These are phyloP conservation scores for Lacerta agilis DNA, from an alignment of 2,797 vertebrate species.

Conservation along the genomic window DNA sequence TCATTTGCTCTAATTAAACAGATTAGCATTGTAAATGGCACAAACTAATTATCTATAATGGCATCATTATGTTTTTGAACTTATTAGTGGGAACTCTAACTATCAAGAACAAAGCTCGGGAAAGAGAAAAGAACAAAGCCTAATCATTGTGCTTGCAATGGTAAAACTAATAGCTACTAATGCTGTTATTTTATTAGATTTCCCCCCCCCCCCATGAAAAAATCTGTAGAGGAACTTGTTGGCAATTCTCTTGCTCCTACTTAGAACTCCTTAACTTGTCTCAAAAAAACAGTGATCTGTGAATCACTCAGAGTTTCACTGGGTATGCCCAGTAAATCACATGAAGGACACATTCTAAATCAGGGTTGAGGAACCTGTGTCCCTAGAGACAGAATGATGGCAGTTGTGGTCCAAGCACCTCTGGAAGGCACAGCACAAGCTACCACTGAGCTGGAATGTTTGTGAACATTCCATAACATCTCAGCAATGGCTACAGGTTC, in stretches of 20 bases:
- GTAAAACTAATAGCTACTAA: slow-evolving; percentile 19
- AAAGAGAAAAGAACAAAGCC: neutral
- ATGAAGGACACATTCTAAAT: too few species aligned
- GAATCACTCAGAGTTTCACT: too few species aligned
- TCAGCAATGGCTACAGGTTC: too few species aligned
- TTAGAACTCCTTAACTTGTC: too few species aligned
- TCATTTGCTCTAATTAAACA: slow-evolving; percentile 50
- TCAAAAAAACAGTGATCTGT: too few species aligned
- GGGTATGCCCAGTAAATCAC: too few species aligned
- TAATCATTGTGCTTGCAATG: slow-evolving; percentile 6
- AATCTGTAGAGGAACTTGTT: neutral
- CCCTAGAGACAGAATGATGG: too few species aligned
- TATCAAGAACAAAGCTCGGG: slow-evolving; percentile 19
- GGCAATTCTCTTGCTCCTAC: neutral
- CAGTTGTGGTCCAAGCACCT: too few species aligned
- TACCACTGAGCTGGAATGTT: too few species aligned
- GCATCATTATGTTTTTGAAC: slow-evolving; percentile 7
- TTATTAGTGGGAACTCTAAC: neutral
- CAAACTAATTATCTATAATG: slow-evolving; percentile 18
- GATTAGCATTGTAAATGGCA: slow-evolving; percentile 35
- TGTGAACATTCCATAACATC: too few species aligned
- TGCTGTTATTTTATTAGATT: neutral
- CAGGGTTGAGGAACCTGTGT: too few species aligned
- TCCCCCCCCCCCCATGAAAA: neutral
- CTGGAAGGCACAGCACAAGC: too few species aligned